These are phyloP conservation scores for Poecile montanus DNA, from an alignment of 2,797 vertebrate species.

Conservation along the genomic window DNA sequence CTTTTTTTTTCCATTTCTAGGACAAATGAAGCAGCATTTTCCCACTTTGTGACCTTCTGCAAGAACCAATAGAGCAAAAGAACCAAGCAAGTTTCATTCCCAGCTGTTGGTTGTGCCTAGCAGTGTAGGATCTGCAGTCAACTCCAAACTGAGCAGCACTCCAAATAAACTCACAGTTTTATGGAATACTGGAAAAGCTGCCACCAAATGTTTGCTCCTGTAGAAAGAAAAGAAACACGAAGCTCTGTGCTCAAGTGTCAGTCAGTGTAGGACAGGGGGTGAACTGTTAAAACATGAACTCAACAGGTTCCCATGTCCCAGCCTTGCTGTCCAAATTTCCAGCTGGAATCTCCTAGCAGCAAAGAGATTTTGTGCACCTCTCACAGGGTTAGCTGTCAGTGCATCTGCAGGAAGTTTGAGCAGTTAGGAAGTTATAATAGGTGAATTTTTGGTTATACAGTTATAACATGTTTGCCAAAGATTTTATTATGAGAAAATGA, in stretches of 20 bases:
- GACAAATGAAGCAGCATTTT: background rate
- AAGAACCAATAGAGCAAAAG: background rate
- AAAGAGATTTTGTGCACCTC: background rate
- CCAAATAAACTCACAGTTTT: background rate
- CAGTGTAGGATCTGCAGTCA: background rate
- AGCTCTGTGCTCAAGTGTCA: background rate
- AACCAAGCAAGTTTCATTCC: background rate
- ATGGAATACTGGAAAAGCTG: background rate
- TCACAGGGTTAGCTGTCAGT: background rate
- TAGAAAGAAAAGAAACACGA: background rate
- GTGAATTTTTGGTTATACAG: background rate
- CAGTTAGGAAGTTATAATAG: slow-evolving; percentile 29
- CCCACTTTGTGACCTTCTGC: background rate
- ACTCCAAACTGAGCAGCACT: background rate
- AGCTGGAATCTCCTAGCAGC: background rate
- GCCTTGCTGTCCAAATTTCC: background rate
- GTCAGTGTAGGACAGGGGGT: too few species aligned
- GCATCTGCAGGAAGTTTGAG: background rate
- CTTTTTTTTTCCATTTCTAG: background rate
- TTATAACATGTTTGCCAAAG: slow-evolving; percentile 36
- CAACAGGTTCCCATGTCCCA: background rate
- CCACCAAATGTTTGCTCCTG: background rate
- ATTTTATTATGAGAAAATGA: slow-evolving; percentile 55
- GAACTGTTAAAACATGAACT: background rate
- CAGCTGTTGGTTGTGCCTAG: background rate